Evolutionary conservation across 2,113 vertebrate genomes (phyloP).

Genomic region (Nannospalax galili): DNA sequence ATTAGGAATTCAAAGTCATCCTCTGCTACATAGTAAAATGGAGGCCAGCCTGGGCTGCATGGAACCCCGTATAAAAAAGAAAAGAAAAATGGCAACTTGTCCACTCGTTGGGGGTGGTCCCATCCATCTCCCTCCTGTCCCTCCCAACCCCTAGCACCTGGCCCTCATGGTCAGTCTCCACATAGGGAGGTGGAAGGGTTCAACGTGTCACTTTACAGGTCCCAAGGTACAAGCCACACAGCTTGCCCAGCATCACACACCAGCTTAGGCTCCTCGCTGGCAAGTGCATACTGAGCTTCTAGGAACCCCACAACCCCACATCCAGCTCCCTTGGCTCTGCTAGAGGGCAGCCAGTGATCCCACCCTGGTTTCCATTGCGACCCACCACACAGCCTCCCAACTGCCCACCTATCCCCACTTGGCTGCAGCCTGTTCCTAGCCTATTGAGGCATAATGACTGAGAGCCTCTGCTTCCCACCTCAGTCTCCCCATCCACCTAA

Average conservation of each 20-base stretch:
- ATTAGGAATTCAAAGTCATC: not conserved
- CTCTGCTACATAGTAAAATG: not conserved
- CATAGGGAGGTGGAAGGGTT: not conserved
- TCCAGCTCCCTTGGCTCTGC: not conserved
- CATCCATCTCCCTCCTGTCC: accelerated
- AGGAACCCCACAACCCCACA: accelerated
- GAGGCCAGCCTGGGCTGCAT: not conserved
- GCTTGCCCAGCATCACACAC: not conserved
- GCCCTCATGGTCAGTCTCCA: not conserved
- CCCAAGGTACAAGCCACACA: accelerated
- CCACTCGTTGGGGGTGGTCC: accelerated
- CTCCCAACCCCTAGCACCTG: accelerated
- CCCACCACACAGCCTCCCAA: accelerated
- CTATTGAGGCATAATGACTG: not conserved
- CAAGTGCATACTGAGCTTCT: accelerated
- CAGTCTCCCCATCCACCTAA: not conserved
- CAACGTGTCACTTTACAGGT: accelerated
- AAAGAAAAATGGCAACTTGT: not conserved
- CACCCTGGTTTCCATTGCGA: not conserved
- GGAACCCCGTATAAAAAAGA: not conserved
- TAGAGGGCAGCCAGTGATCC: not conserved
- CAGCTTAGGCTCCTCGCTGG: not conserved
- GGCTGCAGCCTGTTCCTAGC: too few relatives aligned
- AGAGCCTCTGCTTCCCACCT: not conserved
- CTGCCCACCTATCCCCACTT: too few relatives aligned